These are phyloP conservation scores for Pterois miles DNA, from an alignment of 2,797 vertebrate genomes.

Conservation along the genomic window DNA sequence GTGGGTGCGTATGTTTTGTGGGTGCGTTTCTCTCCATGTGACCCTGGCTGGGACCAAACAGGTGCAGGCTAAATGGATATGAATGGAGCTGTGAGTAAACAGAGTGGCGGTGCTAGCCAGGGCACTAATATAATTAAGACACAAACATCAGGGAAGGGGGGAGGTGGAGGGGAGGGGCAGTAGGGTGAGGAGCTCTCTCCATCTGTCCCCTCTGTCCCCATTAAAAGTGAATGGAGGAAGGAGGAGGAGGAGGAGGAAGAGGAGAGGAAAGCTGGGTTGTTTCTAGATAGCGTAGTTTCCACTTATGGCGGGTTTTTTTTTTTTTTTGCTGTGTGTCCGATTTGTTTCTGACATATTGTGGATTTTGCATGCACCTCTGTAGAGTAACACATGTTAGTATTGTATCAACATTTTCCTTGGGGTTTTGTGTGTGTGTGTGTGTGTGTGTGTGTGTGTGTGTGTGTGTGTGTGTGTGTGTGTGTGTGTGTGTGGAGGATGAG, in stretches of 20 bases:
- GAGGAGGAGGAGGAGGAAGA: conserved; percentile 31
- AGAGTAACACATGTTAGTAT: conserved; percentile 63
- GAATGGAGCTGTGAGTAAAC: conserved; percentile 99
- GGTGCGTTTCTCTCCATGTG: conserved; percentile 64
- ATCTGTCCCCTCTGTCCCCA: conserved; percentile 89
- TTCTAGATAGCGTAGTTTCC: conserved; percentile 11
- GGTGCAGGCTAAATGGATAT: conserved; percentile 99
- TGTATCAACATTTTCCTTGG: conserved; percentile 80
- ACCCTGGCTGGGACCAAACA: conserved; percentile 96
- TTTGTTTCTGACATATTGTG: conserved; percentile 45
- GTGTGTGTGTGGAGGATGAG: conserved; percentile 64
- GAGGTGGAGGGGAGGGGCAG: conserved; percentile 56
- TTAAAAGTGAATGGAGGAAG: conserved; percentile 76
- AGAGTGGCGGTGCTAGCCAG: conserved; percentile 93
- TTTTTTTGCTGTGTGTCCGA: conserved; percentile 8
- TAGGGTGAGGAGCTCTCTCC: conserved; percentile 86
- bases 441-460: conserved; percentile 27
- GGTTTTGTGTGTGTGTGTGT: conserved; percentile 48
- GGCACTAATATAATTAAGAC: conserved; percentile 97
- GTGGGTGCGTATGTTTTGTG: conserved; percentile 53
- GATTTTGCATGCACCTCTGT: conserved; percentile 38
- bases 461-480: conserved; percentile 42
- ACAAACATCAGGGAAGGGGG: conserved; percentile 92
- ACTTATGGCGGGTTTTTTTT: not conserved
- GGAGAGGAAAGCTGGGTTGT: conserved; percentile 16